Evolutionary conservation across 92 coral and sea anemone species (phyloP).

Genomic region (Montipora capitata): DNA sequence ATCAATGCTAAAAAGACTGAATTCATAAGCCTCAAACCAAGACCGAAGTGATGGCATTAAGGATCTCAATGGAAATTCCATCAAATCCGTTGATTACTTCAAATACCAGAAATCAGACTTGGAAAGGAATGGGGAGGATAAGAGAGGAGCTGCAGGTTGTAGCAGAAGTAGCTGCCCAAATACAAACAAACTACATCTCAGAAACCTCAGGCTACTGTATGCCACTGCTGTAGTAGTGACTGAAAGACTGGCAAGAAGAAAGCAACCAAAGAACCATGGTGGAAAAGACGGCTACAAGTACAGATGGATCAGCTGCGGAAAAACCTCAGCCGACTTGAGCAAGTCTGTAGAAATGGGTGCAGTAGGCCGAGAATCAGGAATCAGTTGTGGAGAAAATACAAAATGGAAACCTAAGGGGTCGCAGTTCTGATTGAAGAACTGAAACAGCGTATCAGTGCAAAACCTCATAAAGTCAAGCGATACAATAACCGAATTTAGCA

Average conservation of each 20-base stretch:
- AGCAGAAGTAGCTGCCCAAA: too few species aligned
- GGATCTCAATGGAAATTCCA: too few species aligned
- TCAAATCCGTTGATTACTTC: too few species aligned
- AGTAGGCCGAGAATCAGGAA: too few species aligned
- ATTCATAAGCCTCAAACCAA: too few species aligned
- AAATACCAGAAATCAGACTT: too few species aligned
- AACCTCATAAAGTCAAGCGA: slow-evolving; percentile 29
- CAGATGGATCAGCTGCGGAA: slow-evolving; percentile 47
- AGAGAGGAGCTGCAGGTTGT: slow-evolving; percentile 17
- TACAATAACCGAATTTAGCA: too few species aligned
- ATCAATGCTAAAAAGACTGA: too few species aligned
- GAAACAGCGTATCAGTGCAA: slow-evolving; percentile 34
- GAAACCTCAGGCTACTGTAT: slow-evolving; percentile 44
- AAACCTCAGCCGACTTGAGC: slow-evolving; percentile 47
- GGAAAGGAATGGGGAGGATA: not conserved
- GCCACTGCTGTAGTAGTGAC: slow-evolving; percentile 51
- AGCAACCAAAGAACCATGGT: slow-evolving; percentile 37
- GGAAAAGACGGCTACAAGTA: slow-evolving; percentile 39
- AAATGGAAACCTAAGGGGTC: slow-evolving; percentile 24
- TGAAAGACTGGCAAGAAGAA: slow-evolving; percentile 48
- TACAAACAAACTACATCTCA: too few species aligned
- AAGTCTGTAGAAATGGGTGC: slow-evolving; percentile 3
- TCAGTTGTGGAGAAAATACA: too few species aligned
- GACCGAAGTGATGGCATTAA: too few species aligned
- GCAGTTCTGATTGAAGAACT: slow-evolving; percentile 41